Evolutionary conservation across 2,888 invertebrate genomes (phyloP), one percentile per base, ranked within the genome.

Genomic region (Pristionchus japonicus): DNA sequence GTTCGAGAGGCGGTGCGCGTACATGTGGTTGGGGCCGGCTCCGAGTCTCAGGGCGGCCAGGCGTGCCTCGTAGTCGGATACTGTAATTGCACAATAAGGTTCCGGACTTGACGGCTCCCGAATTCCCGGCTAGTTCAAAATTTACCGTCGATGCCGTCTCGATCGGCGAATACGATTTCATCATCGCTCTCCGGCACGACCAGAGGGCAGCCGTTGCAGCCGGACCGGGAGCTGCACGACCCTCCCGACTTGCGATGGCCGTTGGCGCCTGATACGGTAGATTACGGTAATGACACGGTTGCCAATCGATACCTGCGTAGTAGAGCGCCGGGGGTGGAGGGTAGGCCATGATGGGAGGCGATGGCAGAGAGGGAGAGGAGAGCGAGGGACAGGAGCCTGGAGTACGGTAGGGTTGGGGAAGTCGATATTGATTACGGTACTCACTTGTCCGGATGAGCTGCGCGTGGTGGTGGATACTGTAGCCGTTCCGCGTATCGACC

Each of bases 101-200:
- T 17, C 27, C 43, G 43, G 23, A 64, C 13, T 64, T 27, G 7
- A n/a, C 61, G 40, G 74, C 37, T 74, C 37, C 27, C 6, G 17
- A 27, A 27, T 64, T 64, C 61, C 61, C 61, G 27, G 61, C 43
- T 11, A 43, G n/a, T 67, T 31, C 9, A 74, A 74, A 20, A 20
- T 27, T 40, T 77, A 77, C 77, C 77, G 47, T 77, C 77, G n/a
- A 34, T 31, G 31, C 34, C 47, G 52, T 83, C 47, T 11, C 40
- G 27, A n/a, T 87, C 87, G 37, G 61, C 80, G 47, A 87, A 87
- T 20, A 90, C 88, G 31, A 87, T 85, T 47, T 92, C 92, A n/a
- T 92, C 92, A 34, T 92, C 92, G 6, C 90, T 88, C 88, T 91
- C 91, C 9, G 88, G 87, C 64, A 91, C 91, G 9, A 90, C 90